Base-by-base conservation (phyloP, 2,113 vertebrate species). In the Marcusenius ussheri region DNA sequence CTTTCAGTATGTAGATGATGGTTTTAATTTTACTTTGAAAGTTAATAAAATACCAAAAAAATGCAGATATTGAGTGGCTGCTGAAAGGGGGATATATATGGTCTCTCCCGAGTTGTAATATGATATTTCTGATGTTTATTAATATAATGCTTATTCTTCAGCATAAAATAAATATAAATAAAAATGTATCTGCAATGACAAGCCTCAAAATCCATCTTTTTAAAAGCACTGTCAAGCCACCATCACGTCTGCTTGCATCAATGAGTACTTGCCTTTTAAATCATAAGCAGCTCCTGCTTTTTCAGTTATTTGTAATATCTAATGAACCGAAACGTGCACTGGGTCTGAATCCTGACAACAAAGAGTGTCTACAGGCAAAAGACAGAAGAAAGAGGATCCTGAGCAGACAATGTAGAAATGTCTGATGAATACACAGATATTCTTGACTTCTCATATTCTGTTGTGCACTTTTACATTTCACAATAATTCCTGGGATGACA, bases 41-140 rank as follows among this genome's bases (percentile, higher is more conserved):
- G 83, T 84, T 84, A 45, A 46, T 83, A 83, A 47, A 84, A 84
- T 46, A 83, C 8, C 77, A 35, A 83, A 83, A 83, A 80, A 80
- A 80, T 80, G 5, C 35, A 80, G 35, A 42, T 80, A 80, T 42
- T 35, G 74, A 80, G 74, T 80, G 74, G 74, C 2, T 80, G 74
- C 74, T 80, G 74, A 39, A 80, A 80, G 15, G 35, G 2, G 31
- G 35, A 19, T 80, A 80, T 80, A 42, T 80, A 80, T 17, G 35
- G 13, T 80, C 17, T 42, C 35, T 80, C 15, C 31, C 70, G 83
- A 84, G 83, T 46, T 84, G 39, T 84, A 46, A 84, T 84, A 24
- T 83, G 6, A 46, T 47, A 39, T 42, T 45, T 80, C 31, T 39
- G 74, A 47, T 84, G 45, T 46, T 84, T 84, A 84, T 47, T 84